Base-by-base conservation (phyloP, 2,888 invertebrate species). In the Drosophila pseudotakahashii region DNA sequence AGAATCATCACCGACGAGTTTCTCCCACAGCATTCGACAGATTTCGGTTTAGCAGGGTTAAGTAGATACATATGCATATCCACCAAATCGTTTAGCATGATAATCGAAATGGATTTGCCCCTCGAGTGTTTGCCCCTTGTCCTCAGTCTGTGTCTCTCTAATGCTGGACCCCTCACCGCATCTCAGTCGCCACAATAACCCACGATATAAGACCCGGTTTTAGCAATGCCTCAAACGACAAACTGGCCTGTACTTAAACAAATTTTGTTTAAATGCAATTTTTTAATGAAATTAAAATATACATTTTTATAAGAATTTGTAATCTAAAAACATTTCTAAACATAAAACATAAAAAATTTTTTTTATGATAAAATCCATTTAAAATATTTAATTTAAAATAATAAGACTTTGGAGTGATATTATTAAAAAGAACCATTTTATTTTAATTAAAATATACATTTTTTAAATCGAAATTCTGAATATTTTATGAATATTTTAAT, bases 61-160 rank as follows among this genome's bases (percentile, higher is more conserved):
- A 69, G 69, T 64, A 63, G 66, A 53, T 66, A 64, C 62, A 62
- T 62, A 32, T 36, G 67, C 32, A 44, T 53, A 66, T 66, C 64
- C 66, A 47, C 54, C 45, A 34, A 66, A 66, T 64, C 66, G 66
- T 64, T 66, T 66, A 64, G 66, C 66, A 66, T 54, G 66, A 66
- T 66, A 66, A 66, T 66, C 66, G 66, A 66, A 66, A 64, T 64
- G 66, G 64, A 53, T 36, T 64, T 39, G 64, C 66, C 66, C 66
- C 54, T 63, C 51, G 23, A 64, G 39, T 63, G 63, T 32, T 36
- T 30, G 19, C 54, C 57, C n/a, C 61, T 47, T 39, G 47, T 26
- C 42, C 2, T 9, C 13, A n/a, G 34, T 13, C 34, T 44, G 14
- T 34, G 34, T 42, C 34, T 16, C 52, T 66, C 64, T 63, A 63